A percentile compares a stretch with the other conserved stretches of the same genome.
These are phyloP conservation scores for Microplitis demolitor DNA, from an alignment of 1,140 invertebrate genomes.

Conservation along the genomic window DNA sequence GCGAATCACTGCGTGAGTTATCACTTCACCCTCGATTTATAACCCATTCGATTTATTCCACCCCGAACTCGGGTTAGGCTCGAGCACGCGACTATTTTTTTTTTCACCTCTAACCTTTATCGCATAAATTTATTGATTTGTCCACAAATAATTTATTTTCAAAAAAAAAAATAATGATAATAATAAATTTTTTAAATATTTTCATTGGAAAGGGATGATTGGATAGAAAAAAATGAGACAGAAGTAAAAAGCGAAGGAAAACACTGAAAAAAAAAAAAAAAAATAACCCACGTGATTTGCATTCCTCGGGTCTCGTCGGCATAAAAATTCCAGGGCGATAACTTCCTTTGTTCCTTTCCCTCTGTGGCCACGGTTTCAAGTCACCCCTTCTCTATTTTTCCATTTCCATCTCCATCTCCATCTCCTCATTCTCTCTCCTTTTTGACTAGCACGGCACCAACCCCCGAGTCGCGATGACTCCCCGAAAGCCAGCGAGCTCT, in stretches of 20 bases:
- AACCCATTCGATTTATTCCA: conserved; percentile 6
- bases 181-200: no score
- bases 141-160: no score
- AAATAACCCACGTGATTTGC: conserved; percentile 52
- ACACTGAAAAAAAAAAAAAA: conserved; percentile 1
- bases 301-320: conserved; percentile 55
- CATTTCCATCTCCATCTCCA: neutral
- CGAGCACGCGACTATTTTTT: conserved; percentile 6
- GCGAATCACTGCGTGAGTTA: conserved; percentile 21
- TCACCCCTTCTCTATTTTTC: conserved; percentile 31
- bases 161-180: no score
- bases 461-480: no score
- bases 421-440: neutral
- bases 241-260: neutral
- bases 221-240: conserved; percentile 16
- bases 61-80: no score
- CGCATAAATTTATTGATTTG: neutral
- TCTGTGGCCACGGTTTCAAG: conserved; percentile 38
- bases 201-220: no score
- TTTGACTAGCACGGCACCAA: conserved; percentile 21
- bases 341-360: conserved; percentile 59
- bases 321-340: conserved; percentile 61
- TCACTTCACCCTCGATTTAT: conserved; percentile 7
- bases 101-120: neutral
- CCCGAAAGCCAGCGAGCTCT: neutral